A percentile compares a stretch with the other conserved stretches of the same genome.
These are phyloP conservation scores for Paedocypris sp. DNA, from an alignment of 2,113 vertebrate species.

Conservation along the genomic window DNA sequence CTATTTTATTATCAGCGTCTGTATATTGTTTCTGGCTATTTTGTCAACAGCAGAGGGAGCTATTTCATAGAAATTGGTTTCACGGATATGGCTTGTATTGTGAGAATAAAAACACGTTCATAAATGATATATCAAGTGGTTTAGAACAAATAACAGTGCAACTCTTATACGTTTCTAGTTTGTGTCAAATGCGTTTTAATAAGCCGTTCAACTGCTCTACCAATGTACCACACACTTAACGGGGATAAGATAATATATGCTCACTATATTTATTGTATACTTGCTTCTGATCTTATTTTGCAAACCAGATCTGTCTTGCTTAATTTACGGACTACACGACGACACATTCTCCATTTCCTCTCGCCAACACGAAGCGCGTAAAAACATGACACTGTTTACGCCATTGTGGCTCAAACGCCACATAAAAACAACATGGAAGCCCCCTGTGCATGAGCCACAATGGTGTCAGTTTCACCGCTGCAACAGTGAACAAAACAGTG, in stretches of 20 bases:
- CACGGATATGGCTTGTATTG: background rate
- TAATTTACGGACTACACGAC: background rate
- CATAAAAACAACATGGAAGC: conserved; percentile 1
- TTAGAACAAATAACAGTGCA: background rate
- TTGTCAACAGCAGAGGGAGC: conserved; percentile 44
- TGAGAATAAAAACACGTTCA: conserved; percentile 1
- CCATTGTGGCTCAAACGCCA: conserved; percentile 34
- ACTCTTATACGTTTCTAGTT: no score
- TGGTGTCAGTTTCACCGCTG: conserved; percentile 47
- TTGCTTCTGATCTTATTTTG: no score
- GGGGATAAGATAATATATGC: no score
- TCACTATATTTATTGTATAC: no score
- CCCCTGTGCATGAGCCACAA: conserved; percentile 47
- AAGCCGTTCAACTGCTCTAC: no score
- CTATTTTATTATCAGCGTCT: no score
- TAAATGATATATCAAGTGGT: no score
- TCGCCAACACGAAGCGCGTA: background rate
- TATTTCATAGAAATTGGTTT: background rate
- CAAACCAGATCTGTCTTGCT: background rate
- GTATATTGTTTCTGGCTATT: background rate
- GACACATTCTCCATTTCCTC: background rate
- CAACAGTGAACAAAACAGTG: conserved; percentile 1
- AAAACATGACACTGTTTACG: conserved; percentile 11
- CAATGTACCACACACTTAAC: no score
- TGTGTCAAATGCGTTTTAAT: no score